Conservation (phyloP, 2,888 invertebrate species). For the Drosophila meridiana region DNA sequence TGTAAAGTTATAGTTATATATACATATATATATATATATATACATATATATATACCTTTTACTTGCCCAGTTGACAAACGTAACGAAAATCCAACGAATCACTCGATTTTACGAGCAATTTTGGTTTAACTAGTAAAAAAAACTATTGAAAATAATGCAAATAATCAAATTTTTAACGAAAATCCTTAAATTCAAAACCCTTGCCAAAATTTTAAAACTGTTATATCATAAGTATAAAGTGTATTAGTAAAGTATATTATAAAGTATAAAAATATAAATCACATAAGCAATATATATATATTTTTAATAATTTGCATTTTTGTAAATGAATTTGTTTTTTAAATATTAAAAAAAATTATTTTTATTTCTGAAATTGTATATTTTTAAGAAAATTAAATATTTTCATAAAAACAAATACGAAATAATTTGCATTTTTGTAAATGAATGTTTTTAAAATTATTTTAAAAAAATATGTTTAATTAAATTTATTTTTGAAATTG, state of each 20-base stretch:
- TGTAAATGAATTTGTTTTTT: background rate
- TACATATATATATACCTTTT: background rate
- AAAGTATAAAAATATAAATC: background rate
- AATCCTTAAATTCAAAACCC: constrained; percentile 3
- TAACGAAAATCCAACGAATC: constrained; percentile 40
- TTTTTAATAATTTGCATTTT: background rate
- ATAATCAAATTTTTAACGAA: background rate
- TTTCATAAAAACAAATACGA: background rate
- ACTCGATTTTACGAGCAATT: constrained; percentile 42
- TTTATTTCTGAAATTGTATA: too few species aligned
- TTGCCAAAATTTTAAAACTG: constrained; percentile 19
- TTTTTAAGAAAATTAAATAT: background rate
- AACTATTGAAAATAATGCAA: background rate
- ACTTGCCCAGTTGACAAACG: constrained; percentile 51
- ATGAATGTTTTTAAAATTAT: background rate
- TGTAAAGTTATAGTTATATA: constrained; percentile 6
- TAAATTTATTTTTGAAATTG: too few species aligned
- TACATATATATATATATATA: constrained; percentile 8
- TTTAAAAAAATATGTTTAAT: background rate
- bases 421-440: background rate
- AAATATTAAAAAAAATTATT: too few species aligned
- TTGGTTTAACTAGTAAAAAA: constrained; percentile 4
- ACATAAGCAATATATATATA: background rate
- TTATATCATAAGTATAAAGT: constrained; percentile 5
- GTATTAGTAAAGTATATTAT: background rate